Evolutionary conservation across 2,113 vertebrate genomes (phyloP).

Genomic region (Zosterops lateralis): DNA sequence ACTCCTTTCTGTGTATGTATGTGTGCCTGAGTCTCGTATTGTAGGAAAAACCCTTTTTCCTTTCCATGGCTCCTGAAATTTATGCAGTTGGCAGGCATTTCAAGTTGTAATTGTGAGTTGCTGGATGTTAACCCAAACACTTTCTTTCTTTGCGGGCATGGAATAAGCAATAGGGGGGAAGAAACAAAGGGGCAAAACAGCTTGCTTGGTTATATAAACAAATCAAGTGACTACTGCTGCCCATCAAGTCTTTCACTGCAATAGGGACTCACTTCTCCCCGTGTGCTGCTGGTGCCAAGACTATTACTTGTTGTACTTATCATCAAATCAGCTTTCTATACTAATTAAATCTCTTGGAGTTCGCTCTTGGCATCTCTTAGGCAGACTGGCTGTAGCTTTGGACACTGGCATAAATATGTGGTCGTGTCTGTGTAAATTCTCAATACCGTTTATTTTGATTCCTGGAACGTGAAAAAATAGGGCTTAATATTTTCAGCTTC

Average conservation of each 20-base stretch:
- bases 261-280: neutral
- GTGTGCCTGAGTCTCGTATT: neutral
- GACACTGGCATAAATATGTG: neutral
- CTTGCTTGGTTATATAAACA: slow-evolving; percentile 13
- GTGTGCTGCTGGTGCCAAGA: neutral
- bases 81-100: slow-evolving; percentile 1
- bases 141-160: neutral
- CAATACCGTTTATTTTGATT: slow-evolving; percentile 14
- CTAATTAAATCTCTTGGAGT: slow-evolving; percentile 11
- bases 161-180: neutral
- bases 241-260: neutral
- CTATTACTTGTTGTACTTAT: neutral
- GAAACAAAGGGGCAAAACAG: neutral
- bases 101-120: neutral
- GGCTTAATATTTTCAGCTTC: slow-evolving; percentile 28
- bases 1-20: neutral
- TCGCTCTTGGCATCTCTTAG: neutral
- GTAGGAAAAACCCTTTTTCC: neutral
- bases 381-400: neutral
- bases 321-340: neutral
- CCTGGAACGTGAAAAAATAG: neutral
- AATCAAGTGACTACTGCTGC: neutral
- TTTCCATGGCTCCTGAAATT: neutral
- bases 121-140: slow-evolving; percentile 33
- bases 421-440: slow-evolving; percentile 12